Evolutionary conservation across 2,113 vertebrate species (phyloP), one percentile per base, ranked within the genome.

Genomic region (Malurus alboscapulatus): DNA sequence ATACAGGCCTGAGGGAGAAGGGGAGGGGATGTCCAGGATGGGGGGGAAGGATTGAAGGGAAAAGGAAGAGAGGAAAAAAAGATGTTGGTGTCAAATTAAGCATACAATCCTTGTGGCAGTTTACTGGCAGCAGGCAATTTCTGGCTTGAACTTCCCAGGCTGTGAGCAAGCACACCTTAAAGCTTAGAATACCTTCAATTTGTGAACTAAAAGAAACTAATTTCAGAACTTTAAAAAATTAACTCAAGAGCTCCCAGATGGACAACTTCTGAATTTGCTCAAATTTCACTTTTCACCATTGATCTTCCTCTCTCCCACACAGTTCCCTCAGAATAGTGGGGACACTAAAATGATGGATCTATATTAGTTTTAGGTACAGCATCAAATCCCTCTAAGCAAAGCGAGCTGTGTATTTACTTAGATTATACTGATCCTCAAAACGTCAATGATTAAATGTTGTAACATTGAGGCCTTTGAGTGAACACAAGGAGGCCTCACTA

Each of bases 1-100:
- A 99, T 99, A 91, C 99, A 99, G 72, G 99, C 98, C 99, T 99
- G 96, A 48, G 85, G 78, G 51, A 89, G 83, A 54, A 57, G 5
- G 34, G 45, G 11, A 65, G 1, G 14, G 12, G 20, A 59, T 20
- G 18, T 16, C 12, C 26, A 5, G 74, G 29, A 21, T 47, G 47
- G 21, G 54, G 54, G 40, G 15, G 51, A 44, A 68, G 65, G 53
- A 47, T 92, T 47, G 73, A 55, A 84, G 48, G 51, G 47, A 88
- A 95, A 71, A 62, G 38, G 26, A 54, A n/a, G 20, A 45, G 11
- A 14, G 8, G 40, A 12, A 34, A 12, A 58, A 78, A 38, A 53
- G 7, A 22, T 7, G 44, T 42, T 45, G 30, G 32, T 66, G n/a
- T 92, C 87, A 95, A 81, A 94, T 81, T n/a, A 71, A 84, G 42